phyloP scores from a whole-genome alignment of 2,888 invertebrate species.

The Polylopha cassiicola region DNA sequence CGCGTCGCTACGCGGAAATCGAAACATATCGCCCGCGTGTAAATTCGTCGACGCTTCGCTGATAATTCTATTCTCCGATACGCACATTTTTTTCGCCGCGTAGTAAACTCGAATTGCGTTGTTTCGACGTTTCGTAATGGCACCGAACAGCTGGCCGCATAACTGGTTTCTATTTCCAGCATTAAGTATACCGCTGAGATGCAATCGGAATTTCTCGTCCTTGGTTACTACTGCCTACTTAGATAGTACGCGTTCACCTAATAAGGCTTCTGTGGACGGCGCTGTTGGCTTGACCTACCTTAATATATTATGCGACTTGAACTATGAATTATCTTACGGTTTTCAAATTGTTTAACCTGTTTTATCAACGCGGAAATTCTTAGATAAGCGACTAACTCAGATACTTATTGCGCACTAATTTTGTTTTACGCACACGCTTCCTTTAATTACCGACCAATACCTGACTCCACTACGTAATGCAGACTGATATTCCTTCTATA shows the following conservation, averaged over 20 bases:
- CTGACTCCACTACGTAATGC: too few species aligned
- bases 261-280: too few species aligned
- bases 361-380: slow-evolving; percentile 15
- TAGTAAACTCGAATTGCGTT: slow-evolving; percentile 47
- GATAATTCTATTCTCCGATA: slow-evolving; percentile 59
- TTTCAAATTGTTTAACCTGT: neutral
- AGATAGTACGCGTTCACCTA: slow-evolving; percentile 9
- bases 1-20: slow-evolving; percentile 70
- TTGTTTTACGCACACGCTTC: slow-evolving; percentile 1
- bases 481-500: too few species aligned
- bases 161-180: slow-evolving; percentile 65
- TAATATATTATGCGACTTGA: neutral
- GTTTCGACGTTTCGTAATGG: slow-evolving; percentile 50
- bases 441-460: too few species aligned
- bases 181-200: slow-evolving; percentile 40
- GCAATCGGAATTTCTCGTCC: slow-evolving; percentile 53
- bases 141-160: slow-evolving; percentile 60
- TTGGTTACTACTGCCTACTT: slow-evolving; percentile 32
- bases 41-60: slow-evolving; percentile 63
- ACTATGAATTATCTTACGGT: slow-evolving; percentile 6
- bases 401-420: slow-evolving; percentile 6
- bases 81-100: slow-evolving; percentile 52
- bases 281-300: slow-evolving; percentile 1
- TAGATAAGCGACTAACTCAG: slow-evolving; percentile 5
- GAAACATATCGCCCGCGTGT: slow-evolving; percentile 64